These are phyloP conservation scores for Nautilus pompilius DNA, from an alignment of 1,140 invertebrate species.

Conservation along the genomic window DNA sequence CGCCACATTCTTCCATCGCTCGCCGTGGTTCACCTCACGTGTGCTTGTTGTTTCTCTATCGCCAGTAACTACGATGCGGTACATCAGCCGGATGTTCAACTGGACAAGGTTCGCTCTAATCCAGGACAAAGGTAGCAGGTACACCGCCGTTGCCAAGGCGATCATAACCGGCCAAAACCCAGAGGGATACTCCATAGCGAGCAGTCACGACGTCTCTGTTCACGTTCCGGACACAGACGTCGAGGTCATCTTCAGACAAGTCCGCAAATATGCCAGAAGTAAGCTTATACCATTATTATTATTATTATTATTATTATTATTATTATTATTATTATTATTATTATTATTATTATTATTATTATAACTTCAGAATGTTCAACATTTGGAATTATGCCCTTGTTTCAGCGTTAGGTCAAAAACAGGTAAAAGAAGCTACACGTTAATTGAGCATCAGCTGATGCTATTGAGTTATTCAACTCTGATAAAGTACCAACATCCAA, in stretches of 20 bases:
- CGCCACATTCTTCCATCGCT: not conserved
- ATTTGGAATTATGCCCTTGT: too few relatives aligned
- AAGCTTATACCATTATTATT: too few relatives aligned
- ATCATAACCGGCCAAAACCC: not conserved
- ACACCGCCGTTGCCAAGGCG: not conserved
- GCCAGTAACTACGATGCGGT: conserved; percentile 28
- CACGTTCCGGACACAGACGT: not conserved
- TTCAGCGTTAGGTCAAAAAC: too few relatives aligned
- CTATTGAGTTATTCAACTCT: too few relatives aligned
- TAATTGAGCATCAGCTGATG: too few relatives aligned
- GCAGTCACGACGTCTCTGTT: not conserved
- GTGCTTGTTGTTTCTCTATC: not conserved
- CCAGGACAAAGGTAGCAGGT: conserved; percentile 20
- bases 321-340: too few relatives aligned
- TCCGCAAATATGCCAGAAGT: not conserved
- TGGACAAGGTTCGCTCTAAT: conserved; percentile 35
- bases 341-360: too few relatives aligned
- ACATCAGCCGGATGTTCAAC: conserved; percentile 22
- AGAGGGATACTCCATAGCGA: not conserved
- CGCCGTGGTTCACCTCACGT: not conserved
- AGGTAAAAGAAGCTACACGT: too few relatives aligned
- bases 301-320: too few relatives aligned
- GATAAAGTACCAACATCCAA: too few relatives aligned
- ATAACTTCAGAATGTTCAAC: too few relatives aligned
- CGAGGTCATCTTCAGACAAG: not conserved